Evolutionary conservation across 2,888 invertebrate species (phyloP).

Genomic region (Bombylius major): DNA sequence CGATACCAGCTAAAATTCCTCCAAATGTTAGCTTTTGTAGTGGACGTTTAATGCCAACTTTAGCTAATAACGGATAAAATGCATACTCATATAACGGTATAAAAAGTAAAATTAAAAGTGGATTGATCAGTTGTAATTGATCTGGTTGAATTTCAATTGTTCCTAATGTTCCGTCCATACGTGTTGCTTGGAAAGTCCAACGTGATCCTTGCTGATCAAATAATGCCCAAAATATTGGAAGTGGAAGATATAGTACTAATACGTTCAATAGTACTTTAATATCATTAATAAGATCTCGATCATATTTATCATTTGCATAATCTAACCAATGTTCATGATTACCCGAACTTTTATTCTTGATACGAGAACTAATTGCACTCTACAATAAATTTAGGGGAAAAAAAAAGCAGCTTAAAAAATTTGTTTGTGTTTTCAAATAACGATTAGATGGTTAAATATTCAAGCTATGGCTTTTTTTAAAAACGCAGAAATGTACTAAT

Average conservation of each 20-base stretch:
- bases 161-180: constrained; percentile 73
- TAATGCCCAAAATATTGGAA: constrained; percentile 89
- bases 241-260: constrained; percentile 65
- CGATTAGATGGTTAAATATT: background rate
- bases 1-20: constrained; percentile 67
- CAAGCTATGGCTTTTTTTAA: no score
- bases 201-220: constrained; percentile 88
- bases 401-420: background rate
- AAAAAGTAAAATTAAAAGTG: constrained; percentile 66
- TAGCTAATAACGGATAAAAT: constrained; percentile 67
- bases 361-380: constrained; percentile 39
- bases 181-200: constrained; percentile 85
- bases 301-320: constrained; percentile 62
- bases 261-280: constrained; percentile 67
- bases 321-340: constrained; percentile 76
- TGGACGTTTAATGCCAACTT: constrained; percentile 56
- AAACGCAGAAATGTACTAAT: no score
- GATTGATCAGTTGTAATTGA: constrained; percentile 90
- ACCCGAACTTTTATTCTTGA: constrained; percentile 33
- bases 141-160: constrained; percentile 72
- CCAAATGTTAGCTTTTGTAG: constrained; percentile 80
- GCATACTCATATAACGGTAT: constrained; percentile 73
- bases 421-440: background rate
- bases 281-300: constrained; percentile 55
- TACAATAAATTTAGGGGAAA: constrained; percentile 24